These are phyloP conservation scores for Argentina silus DNA, from an alignment of 2,797 vertebrate genomes.

Conservation along the genomic window DNA sequence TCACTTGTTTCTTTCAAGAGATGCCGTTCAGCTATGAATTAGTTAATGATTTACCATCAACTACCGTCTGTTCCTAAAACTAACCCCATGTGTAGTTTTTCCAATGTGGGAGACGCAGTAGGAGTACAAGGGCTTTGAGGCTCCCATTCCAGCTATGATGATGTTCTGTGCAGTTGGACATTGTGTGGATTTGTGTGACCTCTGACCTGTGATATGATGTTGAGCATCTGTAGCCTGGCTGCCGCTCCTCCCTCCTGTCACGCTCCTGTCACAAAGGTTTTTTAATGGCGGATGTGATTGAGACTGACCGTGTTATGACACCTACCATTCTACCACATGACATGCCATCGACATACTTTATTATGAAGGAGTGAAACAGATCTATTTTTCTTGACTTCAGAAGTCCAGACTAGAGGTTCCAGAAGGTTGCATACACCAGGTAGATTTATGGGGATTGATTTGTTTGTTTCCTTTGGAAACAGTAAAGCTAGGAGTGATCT, in stretches of 20 bases:
- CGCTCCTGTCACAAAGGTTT: conserved; percentile 2
- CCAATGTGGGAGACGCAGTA: too few relatives aligned
- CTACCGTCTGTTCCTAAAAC: background rate
- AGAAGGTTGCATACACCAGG: background rate
- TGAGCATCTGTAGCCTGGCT: conserved; percentile 30
- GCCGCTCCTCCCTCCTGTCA: background rate
- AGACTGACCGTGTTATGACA: background rate
- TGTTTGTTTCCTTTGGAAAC: conserved; percentile 6
- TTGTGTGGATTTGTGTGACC: conserved; percentile 15
- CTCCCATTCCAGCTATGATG: background rate
- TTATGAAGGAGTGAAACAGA: background rate
- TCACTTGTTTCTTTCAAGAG: conserved; percentile 16
- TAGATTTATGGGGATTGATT: background rate
- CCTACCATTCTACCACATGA: background rate
- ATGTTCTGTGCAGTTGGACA: background rate
- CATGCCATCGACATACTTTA: background rate
- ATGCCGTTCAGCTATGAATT: background rate
- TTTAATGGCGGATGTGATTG: background rate
- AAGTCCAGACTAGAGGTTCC: background rate
- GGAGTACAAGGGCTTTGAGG: background rate
- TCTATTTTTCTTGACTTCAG: conserved; percentile 1
- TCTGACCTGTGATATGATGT: conserved; percentile 42
- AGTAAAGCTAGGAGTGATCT: conserved; percentile 13
- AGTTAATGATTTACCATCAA: background rate
- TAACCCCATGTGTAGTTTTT: too few relatives aligned